phyloP scores from a whole-genome alignment of 2,888 invertebrate species.

The Dolomedes plantarius region DNA sequence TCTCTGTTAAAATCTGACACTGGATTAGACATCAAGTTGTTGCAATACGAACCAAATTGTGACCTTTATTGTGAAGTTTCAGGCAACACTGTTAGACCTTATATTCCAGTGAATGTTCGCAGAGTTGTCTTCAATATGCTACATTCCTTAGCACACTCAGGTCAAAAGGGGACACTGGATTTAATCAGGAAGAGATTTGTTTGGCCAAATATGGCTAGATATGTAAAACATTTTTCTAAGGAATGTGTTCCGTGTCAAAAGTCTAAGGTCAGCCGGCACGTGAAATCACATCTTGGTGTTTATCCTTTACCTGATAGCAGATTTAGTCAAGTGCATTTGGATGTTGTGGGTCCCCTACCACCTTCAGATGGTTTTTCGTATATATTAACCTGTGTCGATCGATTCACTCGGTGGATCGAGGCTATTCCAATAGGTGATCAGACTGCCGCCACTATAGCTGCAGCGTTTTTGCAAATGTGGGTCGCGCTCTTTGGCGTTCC shows the following conservation, averaged over 20 bases:
- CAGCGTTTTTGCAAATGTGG: background rate
- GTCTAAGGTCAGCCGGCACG: background rate
- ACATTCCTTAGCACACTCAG: background rate
- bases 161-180: background rate
- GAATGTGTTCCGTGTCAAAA: background rate
- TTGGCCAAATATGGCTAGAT: background rate
- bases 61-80: background rate
- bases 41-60: background rate
- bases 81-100: background rate
- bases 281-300: background rate
- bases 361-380: background rate
- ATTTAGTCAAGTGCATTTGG: background rate
- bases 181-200: background rate
- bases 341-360: background rate
- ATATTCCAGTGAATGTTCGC: background rate
- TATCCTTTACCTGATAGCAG: background rate
- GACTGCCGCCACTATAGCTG: background rate
- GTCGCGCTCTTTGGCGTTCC: background rate
- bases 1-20: background rate
- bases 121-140: background rate
- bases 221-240: background rate
- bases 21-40: too few relatives aligned
- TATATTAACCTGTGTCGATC: background rate
- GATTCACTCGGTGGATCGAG: background rate
- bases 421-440: background rate